These are phyloP conservation scores for Scleropages formosus DNA, from an alignment of 2,797 vertebrate species.

Conservation along the genomic window DNA sequence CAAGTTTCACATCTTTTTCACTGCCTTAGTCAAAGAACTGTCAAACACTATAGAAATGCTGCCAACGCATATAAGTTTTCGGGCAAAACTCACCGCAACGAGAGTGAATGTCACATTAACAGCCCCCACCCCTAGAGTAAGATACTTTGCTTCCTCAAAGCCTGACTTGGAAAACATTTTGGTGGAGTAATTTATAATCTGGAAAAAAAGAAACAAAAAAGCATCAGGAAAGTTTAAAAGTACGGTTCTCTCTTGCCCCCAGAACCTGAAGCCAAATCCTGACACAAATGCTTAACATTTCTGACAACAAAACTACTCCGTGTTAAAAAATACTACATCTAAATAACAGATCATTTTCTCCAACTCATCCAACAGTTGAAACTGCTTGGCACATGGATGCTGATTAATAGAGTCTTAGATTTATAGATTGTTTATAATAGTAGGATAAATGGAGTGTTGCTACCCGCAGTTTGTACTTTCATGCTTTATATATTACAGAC, in stretches of 20 bases:
- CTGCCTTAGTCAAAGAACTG: neutral
- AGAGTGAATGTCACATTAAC: conserved; percentile 65
- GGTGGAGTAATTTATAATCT: conserved; percentile 73
- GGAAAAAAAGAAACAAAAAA: conserved; percentile 35
- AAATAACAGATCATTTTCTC: conserved; percentile 31
- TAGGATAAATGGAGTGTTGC: too few relatives aligned
- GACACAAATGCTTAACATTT: neutral
- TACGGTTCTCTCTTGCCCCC: conserved; percentile 27
- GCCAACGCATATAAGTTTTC: neutral
- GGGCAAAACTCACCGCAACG: conserved; percentile 57
- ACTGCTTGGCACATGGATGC: too few relatives aligned
- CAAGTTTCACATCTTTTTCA: neutral
- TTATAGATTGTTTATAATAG: too few relatives aligned
- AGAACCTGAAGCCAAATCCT: neutral
- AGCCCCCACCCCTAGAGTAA: conserved; percentile 61
- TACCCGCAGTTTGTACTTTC: too few relatives aligned
- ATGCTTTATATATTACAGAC: too few relatives aligned
- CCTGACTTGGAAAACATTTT: conserved; percentile 60
- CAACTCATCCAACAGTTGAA: neutral
- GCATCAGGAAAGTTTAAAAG: neutral
- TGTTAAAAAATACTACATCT: neutral
- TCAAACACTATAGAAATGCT: neutral
- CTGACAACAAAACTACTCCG: neutral
- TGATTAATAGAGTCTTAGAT: too few relatives aligned
- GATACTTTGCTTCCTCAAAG: conserved; percentile 62